Percentiles rank a stretch among this genome's conserved stretches.
Conservation (phyloP, 2,797 vertebrate species). For the Lutjanus campechanus region DNA sequence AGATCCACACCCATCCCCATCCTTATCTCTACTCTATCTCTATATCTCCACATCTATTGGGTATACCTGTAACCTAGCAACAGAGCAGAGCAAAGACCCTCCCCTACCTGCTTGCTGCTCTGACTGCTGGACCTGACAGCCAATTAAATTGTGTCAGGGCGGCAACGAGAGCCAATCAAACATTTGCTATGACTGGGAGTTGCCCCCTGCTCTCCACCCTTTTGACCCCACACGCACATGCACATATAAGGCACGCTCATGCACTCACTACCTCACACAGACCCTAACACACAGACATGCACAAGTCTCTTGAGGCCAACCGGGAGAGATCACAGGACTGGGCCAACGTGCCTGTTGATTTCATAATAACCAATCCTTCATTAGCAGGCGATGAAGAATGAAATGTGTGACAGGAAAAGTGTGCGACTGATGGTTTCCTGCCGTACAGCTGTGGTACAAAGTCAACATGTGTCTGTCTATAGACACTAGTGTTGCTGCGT, state of each 20-base stretch:
- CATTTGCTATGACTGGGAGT: slow-evolving; percentile 61
- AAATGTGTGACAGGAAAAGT: slow-evolving; percentile 5
- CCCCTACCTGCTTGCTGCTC: slow-evolving; percentile 82
- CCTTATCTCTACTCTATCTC: slow-evolving; percentile 83
- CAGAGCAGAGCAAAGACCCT: slow-evolving; percentile 84
- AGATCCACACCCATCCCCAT: slow-evolving; percentile 76
- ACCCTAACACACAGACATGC: slow-evolving; percentile 15
- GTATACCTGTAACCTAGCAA: slow-evolving; percentile 91
- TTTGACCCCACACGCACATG: slow-evolving; percentile 65
- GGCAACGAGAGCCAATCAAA: slow-evolving; percentile 72
- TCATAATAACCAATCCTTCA: slow-evolving; percentile 49
- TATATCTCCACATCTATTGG: slow-evolving; percentile 86
- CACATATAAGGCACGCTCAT: slow-evolving; percentile 19
- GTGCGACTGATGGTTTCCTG: slow-evolving; percentile 20
- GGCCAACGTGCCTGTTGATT: slow-evolving; percentile 59
- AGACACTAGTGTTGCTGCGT: slow-evolving; percentile 12
- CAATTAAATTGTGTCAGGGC: slow-evolving; percentile 74
- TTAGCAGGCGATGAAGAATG: slow-evolving; percentile 37
- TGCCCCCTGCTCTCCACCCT: slow-evolving; percentile 68
- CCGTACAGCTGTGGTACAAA: slow-evolving; percentile 14
- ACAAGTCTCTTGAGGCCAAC: slow-evolving; percentile 51
- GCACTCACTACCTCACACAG: slow-evolving; percentile 13
- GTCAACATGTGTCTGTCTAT: slow-evolving; percentile 26
- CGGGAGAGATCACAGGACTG: slow-evolving; percentile 56
- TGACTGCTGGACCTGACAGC: slow-evolving; percentile 80